Conservation (phyloP, 2,888 invertebrate species). For the Stramonita haemastoma region DNA sequence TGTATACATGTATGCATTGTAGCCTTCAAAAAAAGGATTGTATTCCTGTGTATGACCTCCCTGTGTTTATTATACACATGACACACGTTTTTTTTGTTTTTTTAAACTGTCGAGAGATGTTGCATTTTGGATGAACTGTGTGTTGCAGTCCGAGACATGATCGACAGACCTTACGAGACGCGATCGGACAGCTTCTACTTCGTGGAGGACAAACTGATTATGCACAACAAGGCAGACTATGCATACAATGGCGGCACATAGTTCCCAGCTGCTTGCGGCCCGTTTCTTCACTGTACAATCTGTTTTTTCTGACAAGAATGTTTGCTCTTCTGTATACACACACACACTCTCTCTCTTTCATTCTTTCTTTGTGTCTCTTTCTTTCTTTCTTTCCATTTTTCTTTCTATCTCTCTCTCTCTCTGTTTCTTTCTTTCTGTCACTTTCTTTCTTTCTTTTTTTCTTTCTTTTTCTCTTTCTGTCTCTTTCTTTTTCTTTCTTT, state of each 20-base stretch:
- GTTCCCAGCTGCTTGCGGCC: neutral
- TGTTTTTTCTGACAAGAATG: neutral
- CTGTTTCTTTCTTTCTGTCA: neutral
- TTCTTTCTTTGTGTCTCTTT: neutral
- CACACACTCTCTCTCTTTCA: neutral
- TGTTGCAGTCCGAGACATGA: slow-evolving; percentile 92
- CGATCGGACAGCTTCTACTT: slow-evolving; percentile 99
- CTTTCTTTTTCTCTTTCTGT: too few species aligned
- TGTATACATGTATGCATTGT: too few species aligned
- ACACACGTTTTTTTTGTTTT: neutral
- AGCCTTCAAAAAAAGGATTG: too few species aligned
- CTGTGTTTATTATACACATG: neutral
- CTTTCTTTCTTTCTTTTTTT: neutral
- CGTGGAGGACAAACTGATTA: slow-evolving; percentile 95
- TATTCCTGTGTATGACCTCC: too few species aligned
- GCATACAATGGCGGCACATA: slow-evolving; percentile 83
- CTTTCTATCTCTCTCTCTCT: neutral
- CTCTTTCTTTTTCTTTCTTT: neutral
- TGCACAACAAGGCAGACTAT: slow-evolving; percentile 99
- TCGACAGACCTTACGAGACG: slow-evolving; percentile 95
- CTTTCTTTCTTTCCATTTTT: neutral
- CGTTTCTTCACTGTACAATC: neutral
- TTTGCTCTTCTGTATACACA: neutral
- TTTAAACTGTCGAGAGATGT: neutral
- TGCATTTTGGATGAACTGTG: neutral